Percentiles rank a stretch among this genome's conserved stretches.
These are phyloP conservation scores for Taenaris catops DNA, from an alignment of 2,888 invertebrate genomes.

Conservation along the genomic window DNA sequence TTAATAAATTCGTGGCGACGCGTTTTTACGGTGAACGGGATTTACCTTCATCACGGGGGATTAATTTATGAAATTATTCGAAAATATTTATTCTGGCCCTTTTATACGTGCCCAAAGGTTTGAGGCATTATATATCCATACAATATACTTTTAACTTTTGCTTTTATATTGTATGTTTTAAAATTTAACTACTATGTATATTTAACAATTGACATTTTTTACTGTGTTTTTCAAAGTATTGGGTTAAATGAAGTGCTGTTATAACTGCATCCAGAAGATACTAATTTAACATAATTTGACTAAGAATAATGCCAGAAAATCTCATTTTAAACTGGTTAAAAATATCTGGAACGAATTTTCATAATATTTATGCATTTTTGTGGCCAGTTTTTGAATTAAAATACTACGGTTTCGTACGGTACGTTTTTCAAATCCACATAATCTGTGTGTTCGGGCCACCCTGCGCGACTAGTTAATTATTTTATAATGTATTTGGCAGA, in stretches of 20 bases:
- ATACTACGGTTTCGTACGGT: not conserved
- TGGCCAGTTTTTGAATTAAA: not conserved
- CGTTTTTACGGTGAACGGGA: slow-evolving; percentile 18
- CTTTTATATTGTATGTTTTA: too few relatives aligned
- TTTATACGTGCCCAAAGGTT: slow-evolving; percentile 15
- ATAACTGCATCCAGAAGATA: too few relatives aligned
- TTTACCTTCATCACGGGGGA: slow-evolving; percentile 24
- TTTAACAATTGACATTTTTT: too few relatives aligned
- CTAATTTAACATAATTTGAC: too few relatives aligned
- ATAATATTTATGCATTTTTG: not conserved
- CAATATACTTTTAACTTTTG: too few relatives aligned
- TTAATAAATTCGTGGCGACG: slow-evolving; percentile 13
- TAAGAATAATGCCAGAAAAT: too few relatives aligned
- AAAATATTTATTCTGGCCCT: slow-evolving; percentile 21
- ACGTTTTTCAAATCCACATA: slow-evolving; percentile 11
- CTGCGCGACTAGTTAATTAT: slow-evolving; percentile 8
- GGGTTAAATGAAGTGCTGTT: too few relatives aligned
- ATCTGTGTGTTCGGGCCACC: not conserved
- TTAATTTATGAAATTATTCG: slow-evolving; percentile 23
- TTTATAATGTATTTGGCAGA: slow-evolving; percentile 6
- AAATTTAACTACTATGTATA: too few relatives aligned
- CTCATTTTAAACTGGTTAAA: too few relatives aligned
- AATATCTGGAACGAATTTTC: too few relatives aligned
- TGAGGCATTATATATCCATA: slow-evolving; percentile 11
- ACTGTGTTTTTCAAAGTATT: too few relatives aligned